phyloP scores from a whole-genome alignment of 2,888 invertebrate species.

The Ichneumoninae sp. region DNA sequence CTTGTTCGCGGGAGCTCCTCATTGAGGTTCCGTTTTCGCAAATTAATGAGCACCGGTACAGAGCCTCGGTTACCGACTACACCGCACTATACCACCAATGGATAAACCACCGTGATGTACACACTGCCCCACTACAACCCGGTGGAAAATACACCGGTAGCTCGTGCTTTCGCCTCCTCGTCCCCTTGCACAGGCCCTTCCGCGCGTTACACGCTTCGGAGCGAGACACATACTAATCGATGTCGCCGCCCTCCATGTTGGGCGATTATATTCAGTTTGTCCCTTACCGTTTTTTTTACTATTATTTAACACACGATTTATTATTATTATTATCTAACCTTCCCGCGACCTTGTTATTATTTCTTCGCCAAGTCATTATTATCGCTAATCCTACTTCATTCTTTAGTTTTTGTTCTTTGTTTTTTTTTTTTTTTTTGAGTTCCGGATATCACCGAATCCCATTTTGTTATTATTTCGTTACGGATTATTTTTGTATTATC shows the following conservation, averaged over 20 bases:
- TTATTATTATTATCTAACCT: too few species aligned
- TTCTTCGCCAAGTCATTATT: too few species aligned
- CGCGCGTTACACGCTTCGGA: slow-evolving; percentile 49
- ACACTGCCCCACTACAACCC: not conserved
- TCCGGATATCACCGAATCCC: too few species aligned
- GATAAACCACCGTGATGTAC: slow-evolving; percentile 40
- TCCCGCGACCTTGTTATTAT: too few species aligned
- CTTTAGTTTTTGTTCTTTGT: too few species aligned
- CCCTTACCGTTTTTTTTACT: too few species aligned
- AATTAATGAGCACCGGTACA: slow-evolving; percentile 68
- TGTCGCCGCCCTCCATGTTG: slow-evolving; percentile 58
- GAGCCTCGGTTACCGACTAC: slow-evolving; percentile 27
- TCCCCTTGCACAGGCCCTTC: slow-evolving; percentile 68
- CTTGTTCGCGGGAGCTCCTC: slow-evolving; percentile 66
- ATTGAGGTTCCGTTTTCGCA: slow-evolving; percentile 65
- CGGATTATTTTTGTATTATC: too few species aligned
- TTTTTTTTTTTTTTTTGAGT: too few species aligned
- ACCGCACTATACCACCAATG: slow-evolving; percentile 47
- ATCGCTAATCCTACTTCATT: too few species aligned
- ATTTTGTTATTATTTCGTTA: too few species aligned
- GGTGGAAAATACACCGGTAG: slow-evolving; percentile 39
- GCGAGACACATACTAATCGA: slow-evolving; percentile 60
- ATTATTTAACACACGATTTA: too few species aligned
- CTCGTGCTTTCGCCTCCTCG: slow-evolving; percentile 64
- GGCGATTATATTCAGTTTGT: too few species aligned